Evolutionary conservation across 2,113 vertebrate genomes (phyloP), one percentile per base, ranked within the genome.

Genomic region (Hemicordylus capensis): DNA sequence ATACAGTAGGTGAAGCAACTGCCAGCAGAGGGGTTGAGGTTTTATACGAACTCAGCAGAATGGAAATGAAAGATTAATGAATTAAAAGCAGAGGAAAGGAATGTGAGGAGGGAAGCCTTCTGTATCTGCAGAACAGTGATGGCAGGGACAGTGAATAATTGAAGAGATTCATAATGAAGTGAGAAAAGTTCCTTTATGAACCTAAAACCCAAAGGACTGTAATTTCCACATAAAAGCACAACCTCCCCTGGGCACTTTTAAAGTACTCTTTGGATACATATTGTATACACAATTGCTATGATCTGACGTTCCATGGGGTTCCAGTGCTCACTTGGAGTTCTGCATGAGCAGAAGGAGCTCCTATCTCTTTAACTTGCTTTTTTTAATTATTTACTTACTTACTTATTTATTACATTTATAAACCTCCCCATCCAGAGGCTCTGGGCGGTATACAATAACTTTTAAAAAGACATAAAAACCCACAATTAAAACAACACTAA

Each of bases 41-140:
- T 83, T 83, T 61, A 54, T 51, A 78, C 54, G 20, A 31, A 83
- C 22, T 58, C 51, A 81, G 88, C 69, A 91, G 85, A 80, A 87
- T 39, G 28, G 20, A 75, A 64, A 75, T 46, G 37, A 76, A 67
- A 51, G 69, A 82, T 84, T 76, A 74, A 85, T 64, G 34, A 83
- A 39, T 51, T 84, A 76, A 73, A 86, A 56, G 83, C 42, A 82
- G 34, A 63, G 17, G 59, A 34, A 22, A 86, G 48, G 20, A 80
- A 81, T 2, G 11, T 14, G 9, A 77, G 1, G 37, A 37, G 56
- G 64, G 67, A 83, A 42, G 70, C 37, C 51, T 48, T 63, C 64
- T 39, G 26, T 34, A n/a, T 61, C 63, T 56, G 64, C 48, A 80
- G 46, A 46, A 76, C 42, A 19, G 51, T 39, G 26, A 79, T 66